Conservation (phyloP, 2,888 invertebrate species). For the Lithosia quadra region DNA sequence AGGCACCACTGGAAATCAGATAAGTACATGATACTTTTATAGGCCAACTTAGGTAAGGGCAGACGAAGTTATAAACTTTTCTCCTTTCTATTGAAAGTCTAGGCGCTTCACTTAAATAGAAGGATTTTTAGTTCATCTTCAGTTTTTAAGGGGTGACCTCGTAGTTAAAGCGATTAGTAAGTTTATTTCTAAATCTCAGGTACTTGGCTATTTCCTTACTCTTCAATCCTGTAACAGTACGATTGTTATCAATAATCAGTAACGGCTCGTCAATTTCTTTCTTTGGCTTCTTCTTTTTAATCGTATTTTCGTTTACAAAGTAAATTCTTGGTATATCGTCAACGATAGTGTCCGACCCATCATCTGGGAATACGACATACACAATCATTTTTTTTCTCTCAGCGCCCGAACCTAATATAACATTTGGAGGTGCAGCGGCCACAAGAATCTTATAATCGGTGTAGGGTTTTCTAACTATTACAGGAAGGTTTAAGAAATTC, state of each 20-base stretch:
- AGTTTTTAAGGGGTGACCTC: slow-evolving; percentile 14
- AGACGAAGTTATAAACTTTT: no score
- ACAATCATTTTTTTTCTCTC: slow-evolving; percentile 61
- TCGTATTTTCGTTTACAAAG: slow-evolving; percentile 64
- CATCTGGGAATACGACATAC: slow-evolving; percentile 73
- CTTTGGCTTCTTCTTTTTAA: slow-evolving; percentile 40
- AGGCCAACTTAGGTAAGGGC: no score
- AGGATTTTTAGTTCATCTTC: neutral
- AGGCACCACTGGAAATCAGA: no score
- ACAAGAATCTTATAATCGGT: slow-evolving; percentile 74
- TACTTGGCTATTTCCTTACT: slow-evolving; percentile 73
- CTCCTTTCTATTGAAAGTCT: no score
- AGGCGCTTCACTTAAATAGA: no score
- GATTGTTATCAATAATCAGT: slow-evolving; percentile 71
- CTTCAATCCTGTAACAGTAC: slow-evolving; percentile 75
- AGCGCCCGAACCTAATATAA: slow-evolving; percentile 55
- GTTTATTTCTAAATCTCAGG: slow-evolving; percentile 71
- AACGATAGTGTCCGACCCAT: slow-evolving; percentile 45
- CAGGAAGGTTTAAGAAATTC: slow-evolving; percentile 66
- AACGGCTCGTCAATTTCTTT: slow-evolving; percentile 58
- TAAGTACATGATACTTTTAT: no score
- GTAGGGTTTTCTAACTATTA: slow-evolving; percentile 64
- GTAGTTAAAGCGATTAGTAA: slow-evolving; percentile 50
- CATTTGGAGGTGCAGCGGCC: slow-evolving; percentile 70
- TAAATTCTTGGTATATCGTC: slow-evolving; percentile 69